Percentiles rank a stretch among this genome's conserved stretches.
These are phyloP conservation scores for Quadroppia sp. DNA, from an alignment of 2,888 invertebrate genomes.

Conservation along the genomic window DNA sequence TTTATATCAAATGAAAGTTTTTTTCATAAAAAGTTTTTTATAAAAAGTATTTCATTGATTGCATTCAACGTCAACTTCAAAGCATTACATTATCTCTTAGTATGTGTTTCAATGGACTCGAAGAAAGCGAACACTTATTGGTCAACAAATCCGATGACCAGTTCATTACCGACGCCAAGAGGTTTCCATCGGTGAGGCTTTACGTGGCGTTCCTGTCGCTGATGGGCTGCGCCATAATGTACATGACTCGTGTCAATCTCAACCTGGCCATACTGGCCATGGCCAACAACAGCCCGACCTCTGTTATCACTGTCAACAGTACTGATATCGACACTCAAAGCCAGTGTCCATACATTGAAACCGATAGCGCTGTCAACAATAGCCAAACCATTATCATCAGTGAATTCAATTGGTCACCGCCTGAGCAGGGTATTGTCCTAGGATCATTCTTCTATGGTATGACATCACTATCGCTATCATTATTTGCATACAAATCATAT, in stretches of 20 bases:
- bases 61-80: too few species aligned
- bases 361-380: background rate
- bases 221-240: slow-evolving; percentile 43
- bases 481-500: background rate
- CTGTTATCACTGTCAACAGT: too few species aligned
- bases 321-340: background rate
- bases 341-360: background rate
- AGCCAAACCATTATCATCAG: too few species aligned
- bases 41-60: too few species aligned
- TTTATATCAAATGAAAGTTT: too few species aligned
- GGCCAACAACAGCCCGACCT: slow-evolving; percentile 37
- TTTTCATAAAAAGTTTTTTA: too few species aligned
- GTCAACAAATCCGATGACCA: background rate
- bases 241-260: slow-evolving; percentile 45
- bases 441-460: slow-evolving; percentile 40
- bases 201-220: slow-evolving; percentile 36
- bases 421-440: slow-evolving; percentile 41
- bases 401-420: slow-evolving; percentile 39
- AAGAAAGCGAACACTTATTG: background rate
- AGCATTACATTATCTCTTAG: too few species aligned
- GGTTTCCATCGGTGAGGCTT: slow-evolving; percentile 24
- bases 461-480: background rate
- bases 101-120: background rate
- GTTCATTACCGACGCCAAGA: background rate
- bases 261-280: slow-evolving; percentile 47